phyloP scores from a whole-genome alignment of 2,113 vertebrate genomes.

The Psilopsiagon aymara region DNA sequence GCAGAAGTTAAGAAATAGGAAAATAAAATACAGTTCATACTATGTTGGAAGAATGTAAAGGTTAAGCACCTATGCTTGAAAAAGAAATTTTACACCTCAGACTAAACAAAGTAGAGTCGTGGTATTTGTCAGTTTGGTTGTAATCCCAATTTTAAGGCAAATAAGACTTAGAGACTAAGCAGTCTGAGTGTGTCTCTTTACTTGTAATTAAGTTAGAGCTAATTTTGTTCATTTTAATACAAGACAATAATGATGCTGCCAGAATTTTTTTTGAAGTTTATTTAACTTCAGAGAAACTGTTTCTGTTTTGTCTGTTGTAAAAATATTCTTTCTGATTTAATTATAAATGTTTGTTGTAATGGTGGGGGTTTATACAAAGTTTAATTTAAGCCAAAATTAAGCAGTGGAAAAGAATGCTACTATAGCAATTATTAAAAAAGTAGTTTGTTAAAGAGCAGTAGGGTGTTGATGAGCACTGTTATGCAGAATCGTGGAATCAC shows the following conservation, averaged over 20 bases:
- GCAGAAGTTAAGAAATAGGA: constrained; percentile 32
- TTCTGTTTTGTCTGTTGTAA: constrained; percentile 2
- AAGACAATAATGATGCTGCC: constrained; percentile 30
- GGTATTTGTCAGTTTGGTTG: constrained; percentile 13
- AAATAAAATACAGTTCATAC: not conserved
- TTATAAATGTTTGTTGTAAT: constrained; percentile 53
- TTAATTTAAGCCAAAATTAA: constrained; percentile 25
- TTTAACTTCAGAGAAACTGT: constrained; percentile 30
- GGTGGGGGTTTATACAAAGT: not conserved
- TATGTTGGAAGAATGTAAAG: not conserved
- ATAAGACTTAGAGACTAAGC: not conserved
- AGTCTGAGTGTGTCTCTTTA: not conserved
- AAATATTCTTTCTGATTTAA: constrained; percentile 35
- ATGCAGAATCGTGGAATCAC: not conserved
- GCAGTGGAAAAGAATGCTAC: not conserved
- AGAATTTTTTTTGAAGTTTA: constrained; percentile 17
- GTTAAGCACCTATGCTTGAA: not conserved
- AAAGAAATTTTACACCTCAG: constrained; percentile 51
- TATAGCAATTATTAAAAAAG: not conserved
- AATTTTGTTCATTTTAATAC: constrained; percentile 40
- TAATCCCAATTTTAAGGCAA: constrained; percentile 9
- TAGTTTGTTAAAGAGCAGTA: not conserved
- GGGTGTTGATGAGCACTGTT: not conserved
- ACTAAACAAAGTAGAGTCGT: constrained; percentile 17
- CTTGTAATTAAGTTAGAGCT: constrained; percentile 13